Base-by-base conservation (phyloP, 2,888 invertebrate species). In the Eupithecia tripunctaria region DNA sequence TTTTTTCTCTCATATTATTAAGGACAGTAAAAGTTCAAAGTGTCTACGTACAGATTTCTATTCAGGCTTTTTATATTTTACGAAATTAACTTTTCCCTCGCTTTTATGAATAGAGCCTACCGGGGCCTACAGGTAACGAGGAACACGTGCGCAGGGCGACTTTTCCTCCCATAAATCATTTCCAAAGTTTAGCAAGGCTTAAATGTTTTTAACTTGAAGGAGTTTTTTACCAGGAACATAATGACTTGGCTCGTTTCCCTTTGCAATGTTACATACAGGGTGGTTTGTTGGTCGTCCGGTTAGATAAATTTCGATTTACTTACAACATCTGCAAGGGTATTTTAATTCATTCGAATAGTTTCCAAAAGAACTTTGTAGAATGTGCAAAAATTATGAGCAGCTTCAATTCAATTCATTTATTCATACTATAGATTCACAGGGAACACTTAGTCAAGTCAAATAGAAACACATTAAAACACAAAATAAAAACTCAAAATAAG, bases 141-240 rank as follows among this genome's bases (percentile, higher is more conserved):
- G 60, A 76, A 77, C 77, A 80, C 81, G 80, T 79, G 79, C 80
- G 68, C 67, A 73, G 76, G 78, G 78, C 74, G 76, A 80, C 81
- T 84, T 82, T 81, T 79, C 79, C 75, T 73, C 73, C 75, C 88
- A 89, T 89, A 86, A 86, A 88, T 89, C 89, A 89, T 86, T 84
- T 83, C 82, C 79, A 81, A 86, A 85, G 82, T 86, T 81, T 73
- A 76, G 69, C 74, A 80, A 80, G 68, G 68, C 74, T 80, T 77
- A 73, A 77, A 75, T 78, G 76, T 79, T 78, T 78, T 70, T 69
- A 72, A 72, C 70, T 68, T 56, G 36, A 68, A 75, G 66, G 25
- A 75, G 68, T 71, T 75, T 56, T 62, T 51, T 65, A 63, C 59
- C 67, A 70, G 36, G 43, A 43, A 68, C 60, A 64, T 73, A 71